These are phyloP conservation scores for Megalonaias nervosa DNA, from an alignment of 1,140 invertebrate species.

Conservation along the genomic window DNA sequence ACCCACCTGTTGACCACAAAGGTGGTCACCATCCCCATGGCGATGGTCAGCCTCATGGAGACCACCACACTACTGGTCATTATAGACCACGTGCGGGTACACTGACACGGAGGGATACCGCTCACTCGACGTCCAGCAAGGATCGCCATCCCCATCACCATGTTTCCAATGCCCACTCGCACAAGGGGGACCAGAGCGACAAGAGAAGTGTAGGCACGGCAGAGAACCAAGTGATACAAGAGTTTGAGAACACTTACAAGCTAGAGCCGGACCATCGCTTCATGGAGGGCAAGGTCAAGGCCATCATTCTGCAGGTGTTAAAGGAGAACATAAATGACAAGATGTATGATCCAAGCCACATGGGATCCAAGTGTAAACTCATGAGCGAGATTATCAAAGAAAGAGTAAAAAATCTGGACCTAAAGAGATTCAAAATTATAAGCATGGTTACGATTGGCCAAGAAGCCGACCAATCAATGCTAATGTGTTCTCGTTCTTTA, in stretches of 20 bases:
- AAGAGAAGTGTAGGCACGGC: conserved; percentile 39
- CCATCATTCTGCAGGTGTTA: conserved; percentile 53
- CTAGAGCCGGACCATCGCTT: conserved; percentile 53
- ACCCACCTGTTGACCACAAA: not conserved
- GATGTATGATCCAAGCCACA: conserved; percentile 41
- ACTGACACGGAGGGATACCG: not conserved
- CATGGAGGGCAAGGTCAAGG: conserved; percentile 39
- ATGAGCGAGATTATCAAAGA: conserved; percentile 62
- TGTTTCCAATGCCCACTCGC: not conserved
- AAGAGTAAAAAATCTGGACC: conserved; percentile 50
- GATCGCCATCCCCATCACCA: conserved; percentile 3
- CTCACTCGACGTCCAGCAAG: conserved; percentile 21
- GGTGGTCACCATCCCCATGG: conserved; percentile 2
- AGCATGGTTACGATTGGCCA: conserved; percentile 60
- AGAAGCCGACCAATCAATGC: conserved; percentile 55
- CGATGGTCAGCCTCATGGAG: conserved; percentile 2
- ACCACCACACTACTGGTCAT: conserved; percentile 4
- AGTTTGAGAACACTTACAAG: conserved; percentile 64
- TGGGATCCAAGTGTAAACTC: conserved; percentile 47
- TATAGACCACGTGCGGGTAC: not conserved
- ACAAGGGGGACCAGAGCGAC: conserved; percentile 32
- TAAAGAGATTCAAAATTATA: conserved; percentile 64
- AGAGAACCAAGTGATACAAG: conserved; percentile 25
- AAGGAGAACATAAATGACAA: conserved; percentile 51
- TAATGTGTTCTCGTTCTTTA: conserved; percentile 62